A percentile compares a stretch with the other conserved stretches of the same genome.
Conservation (phyloP, 2,113 vertebrate genomes). For the Triplophysa siluroides region DNA sequence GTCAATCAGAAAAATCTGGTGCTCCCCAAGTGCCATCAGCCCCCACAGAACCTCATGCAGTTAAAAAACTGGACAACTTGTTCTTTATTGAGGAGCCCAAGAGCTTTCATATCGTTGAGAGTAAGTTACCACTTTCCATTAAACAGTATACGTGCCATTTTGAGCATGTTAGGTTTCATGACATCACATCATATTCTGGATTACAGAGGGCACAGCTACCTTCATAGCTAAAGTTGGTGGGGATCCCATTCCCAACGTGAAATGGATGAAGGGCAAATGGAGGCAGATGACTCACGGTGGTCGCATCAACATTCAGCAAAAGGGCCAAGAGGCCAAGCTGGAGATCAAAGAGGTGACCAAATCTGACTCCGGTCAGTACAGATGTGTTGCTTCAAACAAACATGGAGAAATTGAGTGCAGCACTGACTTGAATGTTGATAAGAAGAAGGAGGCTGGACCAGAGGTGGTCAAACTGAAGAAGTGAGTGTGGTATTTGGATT, state of each 20-base stretch:
- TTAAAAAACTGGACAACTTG: constrained; percentile 83
- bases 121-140: constrained; percentile 73
- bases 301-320: constrained; percentile 86
- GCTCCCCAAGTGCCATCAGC: constrained; percentile 46
- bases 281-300: constrained; percentile 92
- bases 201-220: constrained; percentile 85
- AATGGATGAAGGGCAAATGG: constrained; percentile 99
- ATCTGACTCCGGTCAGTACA: constrained; percentile 91
- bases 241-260: constrained; percentile 93
- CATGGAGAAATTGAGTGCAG: constrained; percentile 93
- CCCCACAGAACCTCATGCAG: constrained; percentile 72
- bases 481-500: constrained; percentile 66
- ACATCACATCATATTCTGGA: constrained; percentile 16
- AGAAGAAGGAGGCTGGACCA: constrained; percentile 80
- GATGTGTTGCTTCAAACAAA: constrained; percentile 90
- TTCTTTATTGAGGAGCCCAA: constrained; percentile 92
- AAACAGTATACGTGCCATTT: neutral
- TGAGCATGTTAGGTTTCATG: neutral
- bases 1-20: constrained; percentile 77
- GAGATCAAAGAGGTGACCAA: constrained; percentile 90
- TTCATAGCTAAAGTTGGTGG: constrained; percentile 96
- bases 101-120: constrained; percentile 82
- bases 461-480: constrained; percentile 90
- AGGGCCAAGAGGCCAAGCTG: constrained; percentile 87
- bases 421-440: constrained; percentile 84